Conservation (phyloP, 2,797 vertebrate genomes). For the Sebastes oblongus region DNA sequence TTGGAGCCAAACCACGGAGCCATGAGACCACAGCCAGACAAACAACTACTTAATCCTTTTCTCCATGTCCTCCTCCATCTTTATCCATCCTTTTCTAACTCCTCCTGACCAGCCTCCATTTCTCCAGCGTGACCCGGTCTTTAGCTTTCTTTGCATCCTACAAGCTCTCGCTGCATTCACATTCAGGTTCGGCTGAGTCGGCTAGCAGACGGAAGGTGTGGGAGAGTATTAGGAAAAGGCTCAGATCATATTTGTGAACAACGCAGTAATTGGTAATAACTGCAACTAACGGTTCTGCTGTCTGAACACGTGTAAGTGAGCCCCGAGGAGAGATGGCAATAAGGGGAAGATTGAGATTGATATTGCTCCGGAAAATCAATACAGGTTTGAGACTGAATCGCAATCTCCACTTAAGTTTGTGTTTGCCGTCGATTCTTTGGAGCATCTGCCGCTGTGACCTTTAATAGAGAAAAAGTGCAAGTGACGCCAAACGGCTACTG, state of each 20-base stretch:
- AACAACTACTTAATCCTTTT: constrained; percentile 32
- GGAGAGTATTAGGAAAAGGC: neutral
- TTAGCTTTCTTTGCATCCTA: neutral
- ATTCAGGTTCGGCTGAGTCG: neutral
- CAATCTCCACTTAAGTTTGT: constrained; percentile 25
- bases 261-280: constrained; percentile 49
- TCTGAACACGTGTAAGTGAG: constrained; percentile 21
- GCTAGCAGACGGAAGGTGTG: neutral
- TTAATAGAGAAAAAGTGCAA: constrained; percentile 23
- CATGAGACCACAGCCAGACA: constrained; percentile 26
- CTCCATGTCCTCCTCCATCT: constrained; percentile 15
- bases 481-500: constrained; percentile 8
- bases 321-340: constrained; percentile 27
- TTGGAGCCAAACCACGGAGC: constrained; percentile 35
- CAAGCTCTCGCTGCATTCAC: neutral
- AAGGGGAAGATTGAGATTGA: constrained; percentile 53
- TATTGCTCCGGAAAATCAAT: constrained; percentile 58
- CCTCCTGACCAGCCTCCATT: neutral
- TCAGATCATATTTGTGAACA: constrained; percentile 25
- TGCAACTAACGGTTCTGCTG: constrained; percentile 21
- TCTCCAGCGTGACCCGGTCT: neutral
- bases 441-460: constrained; percentile 22
- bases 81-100: neutral
- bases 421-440: constrained; percentile 4
- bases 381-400: constrained; percentile 33